Evolutionary conservation across 2,888 invertebrate genomes (phyloP), one percentile per base, ranked within the genome.

Genomic region (Pachliopta kotzebuea): DNA sequence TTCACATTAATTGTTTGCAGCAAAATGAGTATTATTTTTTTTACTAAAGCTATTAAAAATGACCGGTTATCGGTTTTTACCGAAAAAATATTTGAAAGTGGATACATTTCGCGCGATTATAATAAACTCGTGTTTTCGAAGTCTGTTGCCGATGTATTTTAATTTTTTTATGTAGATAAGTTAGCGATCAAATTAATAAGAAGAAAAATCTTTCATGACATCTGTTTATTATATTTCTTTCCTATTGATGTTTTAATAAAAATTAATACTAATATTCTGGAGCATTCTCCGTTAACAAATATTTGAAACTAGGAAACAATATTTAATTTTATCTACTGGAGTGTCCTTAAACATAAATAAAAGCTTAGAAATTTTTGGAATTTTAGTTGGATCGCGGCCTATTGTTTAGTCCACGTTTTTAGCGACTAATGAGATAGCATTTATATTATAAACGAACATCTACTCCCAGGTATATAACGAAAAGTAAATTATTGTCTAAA

Each of bases 281-380:
- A 31, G 31, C 17, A 42, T 18, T 42, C 9, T 42, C 18, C 42
- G 42, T 42, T 42, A 42, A 4, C 17, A 42, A 42, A 18, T 18
- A 17, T 18, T 42, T 42, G 42, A 17, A 18, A 42, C 18, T 4
- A 42, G n/a, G n/a, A n/a, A n/a, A n/a, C n/a, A 26, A 26, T 6
- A 26, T 37, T 37, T 37, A 37, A 37, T 14, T 45, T 45, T n/a
- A 45, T 45, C 45, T 45, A 14, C 37, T 2, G 14, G 14, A 11
- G 37, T 37, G 14, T 37, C 37, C 2, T 37, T 11, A 37, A 37
- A 37, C 14, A 37, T 20, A 45, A 80, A 83, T 85, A 83, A 79
- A 77, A 75, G 68, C 72, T 73, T 73, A 61, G 73, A 75, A 73
- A 76, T 76, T 75, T 72, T 76, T 71, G 71, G 71, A 72, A 71